Base-by-base conservation (phyloP, 2,113 vertebrate species). In the Riparia riparia region DNA sequence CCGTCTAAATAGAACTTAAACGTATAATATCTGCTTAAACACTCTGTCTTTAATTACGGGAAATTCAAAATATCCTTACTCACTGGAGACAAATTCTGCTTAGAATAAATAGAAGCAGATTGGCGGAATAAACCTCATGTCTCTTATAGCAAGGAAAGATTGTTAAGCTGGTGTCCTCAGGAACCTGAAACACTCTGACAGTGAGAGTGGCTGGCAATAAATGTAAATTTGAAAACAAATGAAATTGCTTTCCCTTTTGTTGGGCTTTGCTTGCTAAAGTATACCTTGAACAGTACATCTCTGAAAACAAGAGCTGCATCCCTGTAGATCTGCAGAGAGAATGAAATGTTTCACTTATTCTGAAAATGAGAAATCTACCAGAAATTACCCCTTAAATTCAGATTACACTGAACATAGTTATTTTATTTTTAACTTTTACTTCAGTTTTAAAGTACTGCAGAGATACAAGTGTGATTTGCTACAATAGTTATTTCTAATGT, bases 161-260 rank as follows among this genome's bases (percentile, higher is more conserved):
- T 76, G 50, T 58, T 80, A 61, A 81, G 13, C 12, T 60, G 50
- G 25, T 87, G 29, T 79, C 90, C 31, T 61, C 44, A 74, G 66
- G 34, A 72, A 91, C 74, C 37, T 61, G 11, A 71, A 91, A 61
- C 54, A 90, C 76, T 81, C 44, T 85, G 70, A 89, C n/a, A 66
- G 39, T 96, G 82, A 84, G 58, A 88, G 54, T 2, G 19, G 26
- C 44, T 95, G 51, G 65, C 84, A 96, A 96, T 91, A 97, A 94
- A 89, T 34, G 29, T 71, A 89, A 86, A 95, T 93, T 88, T 95
- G 77, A 80, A 92, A 96, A 95, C 42, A 95, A 93, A 94, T 94
- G 82, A 72, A 68, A 31, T 91, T 66, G 34, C 49, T 72, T 86
- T 60, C 61, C 37, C 21, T 85, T 58, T 71, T 79, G 17, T 39